Base-by-base conservation (phyloP, 2,888 invertebrate genomes). In the Monopis laevigella region DNA sequence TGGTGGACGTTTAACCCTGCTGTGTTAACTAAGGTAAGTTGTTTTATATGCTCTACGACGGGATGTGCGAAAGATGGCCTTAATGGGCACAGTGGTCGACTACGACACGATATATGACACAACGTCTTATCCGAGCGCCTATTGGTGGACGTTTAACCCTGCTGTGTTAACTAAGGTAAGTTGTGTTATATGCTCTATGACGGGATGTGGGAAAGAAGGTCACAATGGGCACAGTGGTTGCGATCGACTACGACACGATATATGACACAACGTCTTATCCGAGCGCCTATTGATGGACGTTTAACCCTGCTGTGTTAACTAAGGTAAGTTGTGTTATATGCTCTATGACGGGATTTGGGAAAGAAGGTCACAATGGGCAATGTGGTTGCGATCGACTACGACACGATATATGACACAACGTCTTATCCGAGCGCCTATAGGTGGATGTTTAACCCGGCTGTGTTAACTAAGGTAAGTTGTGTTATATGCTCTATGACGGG, bases 1-100 rank as follows among this genome's bases (percentile, higher is more conserved):
- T 85, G 96, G 47, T 98, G 98, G 98, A 98, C 98, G 1, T 97
- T 98, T 54, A 98, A 98, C 78, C 97, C 98, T 1, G 97, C 97
- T 38, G 97, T 97, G 2, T 74, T 98, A 42, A 98, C 97, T 6
- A 96, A 96, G 85, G 93, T 94, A 53, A 78, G 50, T 30, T 11
- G 12, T n/a, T 28, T 6, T 7, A 7, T 24, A 24, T 24, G 6
- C 6, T 12, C 3, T 32, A 3, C n/a, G n/a, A n/a, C n/a, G n/a
- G n/a, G n/a, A n/a, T n/a, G n/a, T n/a, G n/a, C n/a, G n/a, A n/a
- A n/a, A n/a, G n/a, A n/a, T n/a, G n/a, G n/a, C n/a, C n/a, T n/a
- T n/a, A n/a, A n/a, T n/a, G n/a, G n/a, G n/a, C n/a, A n/a, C n/a
- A n/a, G n/a, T n/a, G n/a, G n/a, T n/a, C n/a, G n/a, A n/a, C n/a